phyloP scores from a whole-genome alignment of 2,113 vertebrate genomes.

The Stegastes partitus region DNA sequence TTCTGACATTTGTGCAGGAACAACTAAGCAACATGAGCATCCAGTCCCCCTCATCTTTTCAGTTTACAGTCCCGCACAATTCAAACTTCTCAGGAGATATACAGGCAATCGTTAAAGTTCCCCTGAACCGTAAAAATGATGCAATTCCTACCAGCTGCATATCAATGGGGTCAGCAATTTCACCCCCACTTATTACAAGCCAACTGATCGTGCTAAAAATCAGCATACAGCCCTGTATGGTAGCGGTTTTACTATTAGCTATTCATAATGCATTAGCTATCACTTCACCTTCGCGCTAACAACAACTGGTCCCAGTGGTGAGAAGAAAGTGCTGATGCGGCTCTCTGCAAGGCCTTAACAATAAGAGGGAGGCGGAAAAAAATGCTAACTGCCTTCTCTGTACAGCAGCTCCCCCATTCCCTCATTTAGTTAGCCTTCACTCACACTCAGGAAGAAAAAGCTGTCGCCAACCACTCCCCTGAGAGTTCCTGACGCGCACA shows the following conservation, averaged over 20 bases:
- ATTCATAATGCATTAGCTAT: slow-evolving; percentile 79
- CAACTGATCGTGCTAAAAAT: slow-evolving; percentile 63
- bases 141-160: slow-evolving; percentile 54
- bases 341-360: slow-evolving; percentile 58
- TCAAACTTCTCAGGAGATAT: slow-evolving; percentile 62
- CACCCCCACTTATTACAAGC: slow-evolving; percentile 47
- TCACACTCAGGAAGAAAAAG: slow-evolving; percentile 67
- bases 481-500: slow-evolving; percentile 30
- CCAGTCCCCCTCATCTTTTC: slow-evolving; percentile 45
- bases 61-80: slow-evolving; percentile 53
- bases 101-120: slow-evolving; percentile 64
- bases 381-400: slow-evolving; percentile 70
- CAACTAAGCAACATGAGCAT: slow-evolving; percentile 50
- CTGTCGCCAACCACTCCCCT: slow-evolving; percentile 53
- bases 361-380: slow-evolving; percentile 64
- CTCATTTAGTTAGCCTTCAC: slow-evolving; percentile 69
- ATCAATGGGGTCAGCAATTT: slow-evolving; percentile 68
- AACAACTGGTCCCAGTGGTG: slow-evolving; percentile 75
- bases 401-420: slow-evolving; percentile 26
- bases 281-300: slow-evolving; percentile 71
- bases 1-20: slow-evolving; percentile 67
- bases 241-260: slow-evolving; percentile 70
- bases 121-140: slow-evolving; percentile 65
- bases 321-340: slow-evolving; percentile 70
- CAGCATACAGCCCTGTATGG: slow-evolving; percentile 31